These are phyloP conservation scores for Ginglymostoma cirratum DNA, from an alignment of 2,113 vertebrate species.

Conservation along the genomic window DNA sequence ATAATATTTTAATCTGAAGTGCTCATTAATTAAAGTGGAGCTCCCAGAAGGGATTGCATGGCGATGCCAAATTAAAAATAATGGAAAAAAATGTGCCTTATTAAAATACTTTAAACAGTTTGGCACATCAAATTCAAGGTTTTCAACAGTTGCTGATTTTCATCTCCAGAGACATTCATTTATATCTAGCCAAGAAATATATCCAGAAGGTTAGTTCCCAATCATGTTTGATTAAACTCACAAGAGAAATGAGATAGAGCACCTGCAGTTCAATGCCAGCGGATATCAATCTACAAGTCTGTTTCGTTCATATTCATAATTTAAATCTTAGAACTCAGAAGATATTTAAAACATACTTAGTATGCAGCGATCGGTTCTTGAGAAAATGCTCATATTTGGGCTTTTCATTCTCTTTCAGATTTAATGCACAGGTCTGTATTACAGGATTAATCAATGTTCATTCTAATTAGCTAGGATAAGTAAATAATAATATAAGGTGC, in stretches of 20 bases:
- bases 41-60: neutral
- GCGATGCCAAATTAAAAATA: neutral
- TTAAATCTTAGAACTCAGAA: neutral
- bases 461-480: constrained; percentile 5
- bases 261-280: neutral
- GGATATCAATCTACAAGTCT: constrained; percentile 9
- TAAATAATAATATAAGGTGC: neutral
- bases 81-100: constrained; percentile 24
- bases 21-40: neutral
- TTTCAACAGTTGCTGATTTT: neutral
- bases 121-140: neutral
- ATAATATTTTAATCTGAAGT: neutral
- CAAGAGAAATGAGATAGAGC: constrained; percentile 17
- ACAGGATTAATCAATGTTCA: constrained; percentile 11
- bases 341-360: neutral
- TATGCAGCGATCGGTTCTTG: neutral
- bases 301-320: neutral
- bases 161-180: neutral
- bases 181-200: constrained; percentile 3
- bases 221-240: constrained; percentile 20
- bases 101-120: constrained; percentile 22
- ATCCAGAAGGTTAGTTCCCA: constrained; percentile 31
- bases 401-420: neutral
- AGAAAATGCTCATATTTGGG: neutral
- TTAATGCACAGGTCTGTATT: no score